phyloP scores from a whole-genome alignment of 1,140 invertebrate genomes.

The Tribolium madens region DNA sequence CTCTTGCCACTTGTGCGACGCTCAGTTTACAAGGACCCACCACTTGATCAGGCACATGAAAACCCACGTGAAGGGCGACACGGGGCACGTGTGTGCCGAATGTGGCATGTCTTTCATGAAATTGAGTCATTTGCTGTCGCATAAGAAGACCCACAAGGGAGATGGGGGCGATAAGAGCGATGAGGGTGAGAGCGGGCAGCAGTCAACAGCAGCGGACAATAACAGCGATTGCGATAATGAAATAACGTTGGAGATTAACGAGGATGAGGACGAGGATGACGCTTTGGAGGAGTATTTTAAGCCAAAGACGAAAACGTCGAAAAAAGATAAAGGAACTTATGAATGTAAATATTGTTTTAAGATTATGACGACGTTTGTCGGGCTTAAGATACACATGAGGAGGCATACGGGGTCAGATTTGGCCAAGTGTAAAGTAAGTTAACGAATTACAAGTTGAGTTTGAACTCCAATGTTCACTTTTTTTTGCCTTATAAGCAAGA shows the following conservation, averaged over 20 bases:
- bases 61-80: conserved; percentile 54
- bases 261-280: conserved; percentile 53
- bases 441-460: not conserved
- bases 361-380: conserved; percentile 57
- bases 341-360: conserved; percentile 62
- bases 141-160: conserved; percentile 29
- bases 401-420: conserved; percentile 60
- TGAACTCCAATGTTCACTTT: no score
- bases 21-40: conserved; percentile 59
- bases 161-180: conserved; percentile 46
- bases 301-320: conserved; percentile 25
- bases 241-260: conserved; percentile 51
- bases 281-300: conserved; percentile 32
- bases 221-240: conserved; percentile 35
- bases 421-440: conserved; percentile 56
- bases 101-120: conserved; percentile 48
- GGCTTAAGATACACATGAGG: conserved; percentile 61
- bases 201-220: conserved; percentile 37
- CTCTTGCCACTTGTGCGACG: conserved; percentile 58
- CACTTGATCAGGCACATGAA: conserved; percentile 60
- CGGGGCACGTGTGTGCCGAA: conserved; percentile 54
- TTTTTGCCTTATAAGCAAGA: not conserved
- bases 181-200: conserved; percentile 44
- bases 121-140: conserved; percentile 50
- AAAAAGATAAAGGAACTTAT: conserved; percentile 53